Conservation (phyloP, 2,113 vertebrate species). For the Phycodurus eques region DNA sequence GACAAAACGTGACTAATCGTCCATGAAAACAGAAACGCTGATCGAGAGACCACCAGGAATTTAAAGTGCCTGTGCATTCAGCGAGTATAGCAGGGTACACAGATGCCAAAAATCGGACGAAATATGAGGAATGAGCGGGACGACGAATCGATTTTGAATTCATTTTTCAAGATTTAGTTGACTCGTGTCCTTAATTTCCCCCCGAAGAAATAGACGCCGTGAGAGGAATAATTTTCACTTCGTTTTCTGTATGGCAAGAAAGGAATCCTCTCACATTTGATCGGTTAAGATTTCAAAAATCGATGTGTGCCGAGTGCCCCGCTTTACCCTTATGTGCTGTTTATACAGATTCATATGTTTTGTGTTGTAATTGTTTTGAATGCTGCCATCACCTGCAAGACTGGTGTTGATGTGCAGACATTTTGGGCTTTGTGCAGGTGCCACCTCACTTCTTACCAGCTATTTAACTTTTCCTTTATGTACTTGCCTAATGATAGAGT, state of each 20-base stretch:
- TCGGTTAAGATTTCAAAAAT: too few relatives aligned
- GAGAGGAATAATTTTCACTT: too few relatives aligned
- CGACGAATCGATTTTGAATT: not conserved
- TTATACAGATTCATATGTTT: not conserved
- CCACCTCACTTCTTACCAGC: constrained; percentile 23
- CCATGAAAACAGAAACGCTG: not conserved
- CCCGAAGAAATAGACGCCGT: too few relatives aligned
- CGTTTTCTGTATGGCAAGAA: too few relatives aligned
- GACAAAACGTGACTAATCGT: constrained; percentile 2
- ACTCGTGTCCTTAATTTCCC: not conserved
- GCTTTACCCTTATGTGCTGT: not conserved
- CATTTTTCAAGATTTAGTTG: too few relatives aligned
- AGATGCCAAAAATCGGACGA: not conserved
- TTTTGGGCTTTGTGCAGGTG: constrained; percentile 13
- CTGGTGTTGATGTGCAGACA: not conserved
- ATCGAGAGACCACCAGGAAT: not conserved
- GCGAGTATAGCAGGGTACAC: not conserved
- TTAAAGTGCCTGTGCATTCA: not conserved
- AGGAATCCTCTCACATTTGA: too few relatives aligned
- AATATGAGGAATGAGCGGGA: not conserved
- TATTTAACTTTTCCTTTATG: constrained; percentile 52
- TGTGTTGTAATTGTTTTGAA: not conserved
- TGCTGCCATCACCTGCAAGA: not conserved
- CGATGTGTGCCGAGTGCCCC: not conserved
- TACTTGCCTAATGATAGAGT: constrained; percentile 51